Evolutionary conservation across 2,113 vertebrate genomes (phyloP).

Genomic region (Amphilophus citrinellus): DNA sequence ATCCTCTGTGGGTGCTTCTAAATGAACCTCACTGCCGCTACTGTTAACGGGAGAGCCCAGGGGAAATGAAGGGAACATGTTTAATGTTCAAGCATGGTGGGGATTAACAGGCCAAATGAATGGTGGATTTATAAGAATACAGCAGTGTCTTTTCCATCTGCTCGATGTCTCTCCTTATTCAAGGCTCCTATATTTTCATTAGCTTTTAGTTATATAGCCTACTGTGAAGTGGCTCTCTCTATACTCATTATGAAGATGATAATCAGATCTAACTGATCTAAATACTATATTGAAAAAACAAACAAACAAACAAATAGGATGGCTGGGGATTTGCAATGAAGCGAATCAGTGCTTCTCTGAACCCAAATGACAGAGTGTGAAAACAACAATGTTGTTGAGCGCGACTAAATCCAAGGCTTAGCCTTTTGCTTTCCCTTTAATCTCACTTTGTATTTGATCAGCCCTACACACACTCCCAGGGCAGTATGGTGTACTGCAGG

Average conservation of each 20-base stretch:
- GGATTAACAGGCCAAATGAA: constrained; percentile 1
- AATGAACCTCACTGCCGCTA: constrained; percentile 43
- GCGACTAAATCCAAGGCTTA: constrained; percentile 55
- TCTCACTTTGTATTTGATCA: constrained; percentile 63
- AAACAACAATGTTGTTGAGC: constrained; percentile 49
- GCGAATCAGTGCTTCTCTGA: constrained; percentile 34
- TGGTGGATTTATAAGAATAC: constrained; percentile 3
- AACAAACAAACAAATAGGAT: not conserved
- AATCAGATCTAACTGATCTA: constrained; percentile 53
- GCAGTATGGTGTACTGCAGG: constrained; percentile 46
- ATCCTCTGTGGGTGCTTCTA: constrained; percentile 60
- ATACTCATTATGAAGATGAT: constrained; percentile 56
- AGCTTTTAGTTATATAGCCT: constrained; percentile 29
- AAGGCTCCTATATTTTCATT: constrained; percentile 21
- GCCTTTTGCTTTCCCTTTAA: constrained; percentile 61
- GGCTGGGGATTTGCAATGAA: constrained; percentile 17
- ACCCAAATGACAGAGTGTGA: constrained; percentile 12
- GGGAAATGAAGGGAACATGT: not conserved
- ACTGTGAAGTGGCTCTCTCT: constrained; percentile 33
- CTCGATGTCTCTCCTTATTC: constrained; percentile 2
- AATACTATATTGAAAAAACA: constrained; percentile 20
- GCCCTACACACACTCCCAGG: constrained; percentile 55
- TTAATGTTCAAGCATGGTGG: constrained; percentile 51
- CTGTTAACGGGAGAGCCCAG: not conserved
- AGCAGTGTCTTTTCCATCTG: not conserved